Base-by-base conservation (phyloP, 2,797 vertebrate species). In the Pteronotus mesoamericanus region DNA sequence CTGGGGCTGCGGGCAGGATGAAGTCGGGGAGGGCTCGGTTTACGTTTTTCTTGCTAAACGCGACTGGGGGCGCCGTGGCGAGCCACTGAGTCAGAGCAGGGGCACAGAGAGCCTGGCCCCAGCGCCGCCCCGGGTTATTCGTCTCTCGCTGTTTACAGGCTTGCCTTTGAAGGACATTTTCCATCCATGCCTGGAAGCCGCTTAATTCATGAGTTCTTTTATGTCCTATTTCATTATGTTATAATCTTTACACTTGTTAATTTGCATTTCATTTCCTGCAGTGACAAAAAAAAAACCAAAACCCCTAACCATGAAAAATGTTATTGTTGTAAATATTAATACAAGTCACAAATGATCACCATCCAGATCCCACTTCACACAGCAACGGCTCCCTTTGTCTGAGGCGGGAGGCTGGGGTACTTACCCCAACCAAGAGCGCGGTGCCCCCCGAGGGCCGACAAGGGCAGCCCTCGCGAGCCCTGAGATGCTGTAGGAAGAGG, bases 181-280 rank as follows among this genome's bases (percentile, higher is more conserved):
- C 91, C 89, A 53, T 83, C 51, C 55, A 66, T 96, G 97, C 98
- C 98, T 98, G 61, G 18, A 0, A 98, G 97, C 97, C 91, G 98
- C 95, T 98, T 98, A 98, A 98, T 98, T 98, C 97, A 98, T 98
- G 98, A 97, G 93, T 87, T 97, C 97, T 94, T 96, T 96, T 96
- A 44, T 86, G 98, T 98, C 98, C 97, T 95, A 87, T 98, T 98
- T 98, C 97, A 98, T 98, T 98, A 98, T 59, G 94, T 95, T 98
- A 97, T 97, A 97, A 98, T 98, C 98, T 98, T 98, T 98, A 97
- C 96, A 97, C 95, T 96, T 98, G 97, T 98, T 98, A 98, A 98
- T 98, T 98, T 98, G 97, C 98, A 98, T 98, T 98, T 98, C 96
- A 98, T 98, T 98, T 98, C 95, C 98, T 89, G 53, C 80, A 93